A percentile compares a stretch with the other conserved stretches of the same genome.
phyloP scores from a whole-genome alignment of 2,113 vertebrate genomes.

The Strix aluco region DNA sequence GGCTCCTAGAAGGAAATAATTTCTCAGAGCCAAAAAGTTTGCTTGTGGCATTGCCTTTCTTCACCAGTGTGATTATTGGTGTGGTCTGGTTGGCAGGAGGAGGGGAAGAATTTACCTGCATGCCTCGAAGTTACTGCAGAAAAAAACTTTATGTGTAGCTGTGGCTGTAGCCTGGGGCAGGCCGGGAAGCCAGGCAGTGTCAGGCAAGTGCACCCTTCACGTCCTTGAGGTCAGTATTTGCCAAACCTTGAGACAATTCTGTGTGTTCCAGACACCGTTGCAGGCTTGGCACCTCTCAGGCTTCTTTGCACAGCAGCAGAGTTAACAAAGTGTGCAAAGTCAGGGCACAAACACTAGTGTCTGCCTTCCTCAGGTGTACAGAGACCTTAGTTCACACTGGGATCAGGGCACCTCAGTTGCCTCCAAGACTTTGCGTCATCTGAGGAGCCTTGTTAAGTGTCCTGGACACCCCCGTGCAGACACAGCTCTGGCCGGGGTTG shows the following conservation, averaged over 20 bases:
- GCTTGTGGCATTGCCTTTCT: neutral
- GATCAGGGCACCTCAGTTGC: neutral
- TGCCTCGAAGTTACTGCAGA: neutral
- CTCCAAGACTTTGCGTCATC: neutral
- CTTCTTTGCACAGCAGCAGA: neutral
- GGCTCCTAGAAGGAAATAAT: neutral
- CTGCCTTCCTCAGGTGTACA: neutral
- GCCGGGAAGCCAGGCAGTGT: neutral
- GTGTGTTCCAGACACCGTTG: neutral
- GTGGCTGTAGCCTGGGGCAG: neutral
- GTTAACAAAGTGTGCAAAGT: neutral
- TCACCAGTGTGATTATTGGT: neutral
- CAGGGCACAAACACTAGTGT: too few relatives aligned
- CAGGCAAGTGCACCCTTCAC: neutral
- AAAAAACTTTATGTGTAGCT: neutral
- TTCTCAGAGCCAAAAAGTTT: neutral
- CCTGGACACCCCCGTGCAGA: neutral
- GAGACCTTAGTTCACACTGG: neutral
- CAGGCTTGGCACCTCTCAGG: neutral
- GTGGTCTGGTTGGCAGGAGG: neutral
- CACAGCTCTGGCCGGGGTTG: rapidly evolving
- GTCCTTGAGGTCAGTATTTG: neutral
- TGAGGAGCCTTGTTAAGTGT: neutral
- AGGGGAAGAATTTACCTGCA: neutral
- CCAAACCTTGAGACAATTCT: neutral